Conservation (phyloP, 2,888 invertebrate species). For the Napeogenes sylphis region DNA sequence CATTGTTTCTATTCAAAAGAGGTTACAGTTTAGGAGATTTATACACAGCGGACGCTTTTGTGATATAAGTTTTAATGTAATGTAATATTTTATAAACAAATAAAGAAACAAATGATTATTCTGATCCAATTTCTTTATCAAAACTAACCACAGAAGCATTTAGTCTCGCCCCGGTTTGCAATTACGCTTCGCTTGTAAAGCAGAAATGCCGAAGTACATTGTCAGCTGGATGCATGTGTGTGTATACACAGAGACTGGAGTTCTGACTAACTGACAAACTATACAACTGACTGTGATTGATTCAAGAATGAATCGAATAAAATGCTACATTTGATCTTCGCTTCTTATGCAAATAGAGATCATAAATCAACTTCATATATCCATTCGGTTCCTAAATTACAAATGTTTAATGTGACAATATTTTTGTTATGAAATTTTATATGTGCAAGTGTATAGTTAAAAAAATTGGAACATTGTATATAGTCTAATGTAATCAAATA, state of each 20-base stretch:
- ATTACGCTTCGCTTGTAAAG: slow-evolving; percentile 3
- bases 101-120: neutral
- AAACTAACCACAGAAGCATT: neutral
- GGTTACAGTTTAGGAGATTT: neutral
- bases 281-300: slow-evolving; percentile 14
- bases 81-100: no score
- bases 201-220: neutral
- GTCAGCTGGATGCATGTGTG: neutral
- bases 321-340: slow-evolving; percentile 6
- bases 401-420: neutral
- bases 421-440: no score
- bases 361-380: slow-evolving; percentile 3
- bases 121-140: neutral
- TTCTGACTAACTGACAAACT: neutral
- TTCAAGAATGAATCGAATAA: slow-evolving; percentile 12
- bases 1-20: neutral
- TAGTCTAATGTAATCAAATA: no score
- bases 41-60: neutral
- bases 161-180: neutral
- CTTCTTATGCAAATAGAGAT: slow-evolving; percentile 5
- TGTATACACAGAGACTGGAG: neutral
- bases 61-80: no score
- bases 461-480: no score
- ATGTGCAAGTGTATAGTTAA: no score
- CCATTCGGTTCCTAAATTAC: neutral